Conservation (phyloP, 1,140 invertebrate species). For the Drosophila arizonae region DNA sequence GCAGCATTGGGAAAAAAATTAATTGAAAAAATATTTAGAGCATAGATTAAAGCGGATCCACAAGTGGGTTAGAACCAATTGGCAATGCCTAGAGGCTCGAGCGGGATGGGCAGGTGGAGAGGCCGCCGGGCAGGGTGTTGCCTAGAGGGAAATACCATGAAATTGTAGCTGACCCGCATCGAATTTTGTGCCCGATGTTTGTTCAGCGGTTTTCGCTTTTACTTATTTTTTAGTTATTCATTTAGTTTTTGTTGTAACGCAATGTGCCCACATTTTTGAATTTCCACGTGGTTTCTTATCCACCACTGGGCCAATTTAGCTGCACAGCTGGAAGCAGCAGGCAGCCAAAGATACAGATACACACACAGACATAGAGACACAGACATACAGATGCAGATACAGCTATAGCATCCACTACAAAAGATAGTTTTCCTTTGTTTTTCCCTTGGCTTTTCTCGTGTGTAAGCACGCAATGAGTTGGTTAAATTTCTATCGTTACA, state of each 20-base stretch:
- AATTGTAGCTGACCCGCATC: conserved; percentile 42
- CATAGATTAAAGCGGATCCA: conserved; percentile 22
- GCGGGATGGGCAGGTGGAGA: no score
- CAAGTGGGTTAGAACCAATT: conserved; percentile 52
- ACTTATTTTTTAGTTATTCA: neutral
- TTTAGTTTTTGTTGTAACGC: neutral
- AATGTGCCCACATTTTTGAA: conserved; percentile 14
- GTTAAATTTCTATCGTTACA: conserved; percentile 25
- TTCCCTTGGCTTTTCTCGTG: neutral
- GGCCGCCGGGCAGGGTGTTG: neutral
- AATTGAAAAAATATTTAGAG: conserved; percentile 49
- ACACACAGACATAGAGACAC: neutral
- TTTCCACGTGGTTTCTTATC: conserved; percentile 8
- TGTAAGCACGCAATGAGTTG: conserved; percentile 13
- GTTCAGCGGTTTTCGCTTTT: conserved; percentile 9
- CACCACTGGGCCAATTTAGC: conserved; percentile 18
- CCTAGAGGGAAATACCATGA: neutral
- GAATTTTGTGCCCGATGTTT: conserved; percentile 27
- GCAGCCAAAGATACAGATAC: neutral
- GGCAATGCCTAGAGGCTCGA: neutral
- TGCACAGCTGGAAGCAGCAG: conserved; percentile 30
- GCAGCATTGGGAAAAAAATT: conserved; percentile 21
- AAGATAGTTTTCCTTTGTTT: conserved; percentile 4
- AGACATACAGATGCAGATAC: conserved; percentile 6
- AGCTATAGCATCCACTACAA: neutral